A percentile compares a stretch with the other conserved stretches of the same genome.
Evolutionary conservation across 2,888 invertebrate genomes (phyloP).

Genomic region (Drosophila differens): DNA sequence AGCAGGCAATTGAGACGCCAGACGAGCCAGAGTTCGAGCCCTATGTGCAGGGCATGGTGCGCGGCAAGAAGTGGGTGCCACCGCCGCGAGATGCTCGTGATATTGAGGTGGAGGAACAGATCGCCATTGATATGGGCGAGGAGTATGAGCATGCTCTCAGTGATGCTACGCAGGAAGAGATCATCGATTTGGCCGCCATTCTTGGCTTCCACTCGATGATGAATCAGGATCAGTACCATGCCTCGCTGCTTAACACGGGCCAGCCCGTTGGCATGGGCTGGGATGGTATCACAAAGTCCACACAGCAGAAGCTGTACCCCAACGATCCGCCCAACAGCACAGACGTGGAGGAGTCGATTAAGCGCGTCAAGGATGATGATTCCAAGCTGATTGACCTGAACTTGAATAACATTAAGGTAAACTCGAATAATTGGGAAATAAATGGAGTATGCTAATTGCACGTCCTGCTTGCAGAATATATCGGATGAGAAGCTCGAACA

Average conservation of each 20-base stretch:
- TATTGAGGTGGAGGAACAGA: conserved; percentile 95
- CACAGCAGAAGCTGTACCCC: conserved; percentile 95
- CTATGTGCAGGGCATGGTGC: conserved; percentile 94
- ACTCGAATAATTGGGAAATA: not conserved
- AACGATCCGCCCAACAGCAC: conserved; percentile 98
- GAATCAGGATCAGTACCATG: conserved; percentile 99
- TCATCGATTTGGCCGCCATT: conserved; percentile 99
- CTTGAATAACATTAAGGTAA: conserved; percentile 99
- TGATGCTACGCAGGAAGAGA: conserved; percentile 96
- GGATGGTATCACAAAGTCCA: conserved; percentile 98
- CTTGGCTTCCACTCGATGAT: conserved; percentile 99
- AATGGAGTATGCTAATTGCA: not conserved
- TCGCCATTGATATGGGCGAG: conserved; percentile 96
- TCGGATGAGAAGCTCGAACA: conserved; percentile 97
- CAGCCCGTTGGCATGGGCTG: conserved; percentile 95
- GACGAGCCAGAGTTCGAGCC: conserved; percentile 98
- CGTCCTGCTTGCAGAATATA: conserved; percentile 90
- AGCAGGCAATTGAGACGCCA: conserved; percentile 98
- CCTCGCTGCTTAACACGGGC: conserved; percentile 96
- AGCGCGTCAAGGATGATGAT: conserved; percentile 95
- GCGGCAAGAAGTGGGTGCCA: conserved; percentile 97
- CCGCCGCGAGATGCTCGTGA: conserved; percentile 90
- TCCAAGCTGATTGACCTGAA: conserved; percentile 95
- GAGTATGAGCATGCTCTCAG: conserved; percentile 96
- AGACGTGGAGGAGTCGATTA: conserved; percentile 96